phyloP scores from a whole-genome alignment of 2,797 vertebrate genomes.

The Acridotheres tristis region DNA sequence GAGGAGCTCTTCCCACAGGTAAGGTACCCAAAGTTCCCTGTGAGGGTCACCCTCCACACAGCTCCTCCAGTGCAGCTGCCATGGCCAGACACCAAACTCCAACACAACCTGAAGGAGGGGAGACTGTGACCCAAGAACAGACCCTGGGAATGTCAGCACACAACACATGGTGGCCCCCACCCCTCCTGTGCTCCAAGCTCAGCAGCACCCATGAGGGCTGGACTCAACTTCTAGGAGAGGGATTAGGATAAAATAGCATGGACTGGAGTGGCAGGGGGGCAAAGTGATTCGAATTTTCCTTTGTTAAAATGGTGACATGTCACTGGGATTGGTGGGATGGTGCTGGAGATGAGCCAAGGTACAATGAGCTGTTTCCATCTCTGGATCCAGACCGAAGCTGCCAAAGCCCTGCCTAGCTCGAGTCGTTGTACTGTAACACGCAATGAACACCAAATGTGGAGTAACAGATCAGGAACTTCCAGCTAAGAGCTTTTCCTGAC shows the following conservation, averaged over 20 bases:
- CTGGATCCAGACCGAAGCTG: background rate
- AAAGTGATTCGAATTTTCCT: background rate
- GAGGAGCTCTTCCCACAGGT: background rate
- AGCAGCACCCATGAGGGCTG: background rate
- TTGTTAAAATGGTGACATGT: background rate
- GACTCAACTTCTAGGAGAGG: background rate
- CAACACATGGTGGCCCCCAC: rapidly evolving
- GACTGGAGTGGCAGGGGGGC: background rate
- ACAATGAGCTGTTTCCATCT: background rate
- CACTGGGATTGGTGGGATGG: background rate
- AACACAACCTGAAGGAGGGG: background rate
- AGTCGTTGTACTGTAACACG: background rate
- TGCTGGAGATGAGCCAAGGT: background rate
- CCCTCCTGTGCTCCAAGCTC: background rate
- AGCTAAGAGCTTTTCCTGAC: background rate
- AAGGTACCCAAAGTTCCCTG: rapidly evolving
- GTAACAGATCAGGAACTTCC: background rate
- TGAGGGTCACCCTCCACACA: background rate
- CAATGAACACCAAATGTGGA: background rate
- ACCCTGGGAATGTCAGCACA: background rate
- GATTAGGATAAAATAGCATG: background rate
- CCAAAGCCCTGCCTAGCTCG: background rate
- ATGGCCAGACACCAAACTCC: background rate
- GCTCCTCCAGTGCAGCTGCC: background rate
- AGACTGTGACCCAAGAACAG: background rate